Conservation (phyloP, 2,888 invertebrate species). For the Rotaria sp. region DNA sequence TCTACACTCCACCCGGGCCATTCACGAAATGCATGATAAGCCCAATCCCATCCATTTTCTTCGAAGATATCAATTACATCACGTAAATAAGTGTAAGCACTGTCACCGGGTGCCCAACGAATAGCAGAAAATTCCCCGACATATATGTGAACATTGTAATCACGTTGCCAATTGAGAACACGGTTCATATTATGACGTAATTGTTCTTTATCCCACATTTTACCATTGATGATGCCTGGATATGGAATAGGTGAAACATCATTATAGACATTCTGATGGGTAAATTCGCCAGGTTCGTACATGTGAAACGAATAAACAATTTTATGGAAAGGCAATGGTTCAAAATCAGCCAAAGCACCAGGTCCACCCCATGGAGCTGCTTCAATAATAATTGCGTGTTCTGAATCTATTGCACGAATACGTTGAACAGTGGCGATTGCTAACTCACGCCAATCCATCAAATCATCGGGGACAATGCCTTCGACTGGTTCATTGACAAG, state of each 20-base stretch:
- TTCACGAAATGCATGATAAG: slow-evolving; percentile 29
- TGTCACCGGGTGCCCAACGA: slow-evolving; percentile 10
- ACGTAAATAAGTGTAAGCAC: not conserved
- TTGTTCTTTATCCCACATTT: slow-evolving; percentile 20
- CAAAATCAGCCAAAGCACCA: not conserved
- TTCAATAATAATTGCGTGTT: slow-evolving; percentile 28
- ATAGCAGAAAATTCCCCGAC: slow-evolving; percentile 15
- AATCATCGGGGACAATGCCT: not conserved
- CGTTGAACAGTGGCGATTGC: not conserved
- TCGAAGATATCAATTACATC: not conserved
- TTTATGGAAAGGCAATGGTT: not conserved
- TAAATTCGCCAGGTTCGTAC: slow-evolving; percentile 23
- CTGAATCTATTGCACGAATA: slow-evolving; percentile 12
- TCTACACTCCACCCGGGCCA: slow-evolving; percentile 22
- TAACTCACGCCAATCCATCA: slow-evolving; percentile 20
- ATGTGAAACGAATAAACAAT: slow-evolving; percentile 28
- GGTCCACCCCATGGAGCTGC: slow-evolving; percentile 14
- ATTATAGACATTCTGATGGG: slow-evolving; percentile 8
- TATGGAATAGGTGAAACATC: not conserved
- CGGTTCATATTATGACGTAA: not conserved
- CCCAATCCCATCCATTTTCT: slow-evolving; percentile 21
- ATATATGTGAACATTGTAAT: slow-evolving; percentile 25
- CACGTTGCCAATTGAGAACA: slow-evolving; percentile 21
- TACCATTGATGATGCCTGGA: not conserved
- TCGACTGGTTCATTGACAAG: slow-evolving; percentile 26